A percentile compares a stretch with the other conserved stretches of the same genome.
Conservation (phyloP, 2,797 vertebrate genomes). For the Sebastes kiyomatsui region DNA sequence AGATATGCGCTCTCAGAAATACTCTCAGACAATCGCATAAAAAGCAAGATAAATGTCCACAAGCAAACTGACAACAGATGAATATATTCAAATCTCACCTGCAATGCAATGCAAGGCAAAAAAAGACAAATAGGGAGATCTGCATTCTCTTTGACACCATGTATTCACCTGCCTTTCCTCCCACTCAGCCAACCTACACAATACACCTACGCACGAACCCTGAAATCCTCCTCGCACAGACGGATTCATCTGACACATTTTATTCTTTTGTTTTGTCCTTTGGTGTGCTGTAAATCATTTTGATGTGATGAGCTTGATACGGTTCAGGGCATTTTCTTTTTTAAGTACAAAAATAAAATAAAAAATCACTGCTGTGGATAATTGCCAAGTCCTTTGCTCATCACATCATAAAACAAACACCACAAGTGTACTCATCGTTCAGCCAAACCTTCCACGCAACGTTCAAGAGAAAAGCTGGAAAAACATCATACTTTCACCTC, state of each 20-base stretch:
- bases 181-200: conserved; percentile 78
- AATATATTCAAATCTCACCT: conserved; percentile 45
- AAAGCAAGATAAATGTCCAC: background rate
- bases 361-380: conserved; percentile 18
- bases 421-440: conserved; percentile 58
- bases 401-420: conserved; percentile 42
- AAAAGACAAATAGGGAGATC: conserved; percentile 59
- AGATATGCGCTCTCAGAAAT: conserved; percentile 1
- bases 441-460: conserved; percentile 39
- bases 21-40: background rate
- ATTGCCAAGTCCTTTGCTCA: conserved; percentile 38
- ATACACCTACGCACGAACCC: conserved; percentile 70
- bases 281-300: conserved; percentile 38
- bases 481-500: conserved; percentile 48
- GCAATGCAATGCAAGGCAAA: conserved; percentile 34
- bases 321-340: conserved; percentile 37
- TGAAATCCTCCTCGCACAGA: conserved; percentile 62
- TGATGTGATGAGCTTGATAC: conserved; percentile 38
- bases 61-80: conserved; percentile 23
- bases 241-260: conserved; percentile 67
- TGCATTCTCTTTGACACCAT: conserved; percentile 65
- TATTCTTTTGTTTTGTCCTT: conserved; percentile 53
- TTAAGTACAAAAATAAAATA: background rate
- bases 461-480: conserved; percentile 50
- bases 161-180: conserved; percentile 76